Conservation (phyloP, 2,113 vertebrate genomes). For the Castor canadensis region DNA sequence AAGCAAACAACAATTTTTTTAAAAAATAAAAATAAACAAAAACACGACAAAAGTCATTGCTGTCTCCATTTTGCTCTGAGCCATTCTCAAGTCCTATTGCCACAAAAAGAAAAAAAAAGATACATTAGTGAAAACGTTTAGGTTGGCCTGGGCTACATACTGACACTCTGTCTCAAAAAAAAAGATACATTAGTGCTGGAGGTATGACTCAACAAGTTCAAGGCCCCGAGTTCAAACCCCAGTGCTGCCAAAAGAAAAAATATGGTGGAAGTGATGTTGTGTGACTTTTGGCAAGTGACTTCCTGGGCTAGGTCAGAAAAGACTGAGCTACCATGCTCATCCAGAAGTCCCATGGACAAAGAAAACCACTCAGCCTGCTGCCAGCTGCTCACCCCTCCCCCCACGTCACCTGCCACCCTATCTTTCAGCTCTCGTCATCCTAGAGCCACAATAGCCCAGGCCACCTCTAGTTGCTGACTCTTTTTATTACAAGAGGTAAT, state of each 20-base stretch:
- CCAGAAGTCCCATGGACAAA: not conserved
- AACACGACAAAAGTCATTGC: too few species aligned
- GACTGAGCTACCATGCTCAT: not conserved
- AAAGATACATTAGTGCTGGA: not conserved
- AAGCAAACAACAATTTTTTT: too few species aligned
- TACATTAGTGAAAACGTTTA: too few species aligned
- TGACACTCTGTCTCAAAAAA: not conserved
- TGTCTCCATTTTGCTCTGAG: too few species aligned
- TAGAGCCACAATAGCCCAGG: not conserved
- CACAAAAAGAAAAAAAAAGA: too few species aligned
- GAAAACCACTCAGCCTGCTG: not conserved
- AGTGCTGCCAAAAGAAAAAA: not conserved
- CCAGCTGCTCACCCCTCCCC: not conserved
- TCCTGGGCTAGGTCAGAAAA: not conserved
- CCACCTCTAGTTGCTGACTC: not conserved
- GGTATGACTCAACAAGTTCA: too few species aligned
- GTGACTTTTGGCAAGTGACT: not conserved
- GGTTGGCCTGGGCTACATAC: not conserved
- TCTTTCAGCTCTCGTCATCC: not conserved
- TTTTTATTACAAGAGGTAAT: accelerated
- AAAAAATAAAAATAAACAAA: too few species aligned
- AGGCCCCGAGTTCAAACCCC: not conserved
- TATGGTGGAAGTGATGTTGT: not conserved
- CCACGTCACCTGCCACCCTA: too few species aligned
- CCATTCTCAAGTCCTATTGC: too few species aligned